phyloP scores from a whole-genome alignment of 1,140 invertebrate species.

The Trypoxylus dichotomus region DNA sequence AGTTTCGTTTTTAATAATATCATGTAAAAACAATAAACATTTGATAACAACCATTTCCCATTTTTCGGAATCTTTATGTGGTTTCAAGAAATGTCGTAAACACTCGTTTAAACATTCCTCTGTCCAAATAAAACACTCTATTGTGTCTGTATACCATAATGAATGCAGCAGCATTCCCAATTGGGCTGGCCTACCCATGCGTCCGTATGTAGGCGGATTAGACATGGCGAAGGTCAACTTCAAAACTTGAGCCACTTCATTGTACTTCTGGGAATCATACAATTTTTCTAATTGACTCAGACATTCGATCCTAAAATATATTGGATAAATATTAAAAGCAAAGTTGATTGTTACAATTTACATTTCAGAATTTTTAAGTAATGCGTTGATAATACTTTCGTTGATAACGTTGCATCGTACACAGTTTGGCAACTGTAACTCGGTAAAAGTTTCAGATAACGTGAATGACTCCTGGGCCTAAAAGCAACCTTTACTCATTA shows the following conservation, averaged over 20 bases:
- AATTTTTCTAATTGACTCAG: constrained; percentile 60
- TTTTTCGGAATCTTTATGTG: constrained; percentile 51
- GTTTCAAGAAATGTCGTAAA: constrained; percentile 55
- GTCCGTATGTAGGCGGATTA: constrained; percentile 49
- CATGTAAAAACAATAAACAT: constrained; percentile 68
- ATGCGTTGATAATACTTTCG: constrained; percentile 52
- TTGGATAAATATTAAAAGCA: constrained; percentile 22
- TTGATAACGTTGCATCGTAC: constrained; percentile 56
- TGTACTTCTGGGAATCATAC: constrained; percentile 63
- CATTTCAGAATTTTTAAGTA: constrained; percentile 58
- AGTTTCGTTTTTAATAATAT: constrained; percentile 64
- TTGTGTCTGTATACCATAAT: constrained; percentile 62
- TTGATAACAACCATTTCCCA: constrained; percentile 69
- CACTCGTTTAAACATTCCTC: constrained; percentile 67
- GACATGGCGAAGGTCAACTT: constrained; percentile 57
- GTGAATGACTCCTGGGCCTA: constrained; percentile 48
- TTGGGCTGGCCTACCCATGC: constrained; percentile 58
- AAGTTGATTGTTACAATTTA: constrained; percentile 38
- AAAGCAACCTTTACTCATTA: constrained; percentile 33
- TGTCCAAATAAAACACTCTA: constrained; percentile 76
- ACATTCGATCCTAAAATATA: constrained; percentile 56
- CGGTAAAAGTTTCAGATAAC: neutral
- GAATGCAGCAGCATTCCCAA: constrained; percentile 70
- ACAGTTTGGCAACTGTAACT: constrained; percentile 57
- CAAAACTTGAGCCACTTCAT: constrained; percentile 66